Conservation (phyloP, 2,797 vertebrate species). For the Vultur gryphus region DNA sequence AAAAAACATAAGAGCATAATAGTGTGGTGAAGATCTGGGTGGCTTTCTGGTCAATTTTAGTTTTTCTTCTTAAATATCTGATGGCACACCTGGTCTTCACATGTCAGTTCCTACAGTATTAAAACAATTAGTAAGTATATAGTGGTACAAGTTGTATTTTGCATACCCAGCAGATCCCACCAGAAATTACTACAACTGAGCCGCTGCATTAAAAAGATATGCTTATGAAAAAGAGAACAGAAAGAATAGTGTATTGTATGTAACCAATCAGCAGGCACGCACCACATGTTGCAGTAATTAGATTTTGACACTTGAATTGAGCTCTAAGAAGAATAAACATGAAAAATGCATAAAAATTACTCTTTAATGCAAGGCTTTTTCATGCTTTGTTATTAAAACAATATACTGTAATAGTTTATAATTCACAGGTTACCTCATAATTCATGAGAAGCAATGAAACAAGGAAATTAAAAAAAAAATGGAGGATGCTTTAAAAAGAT, state of each 20-base stretch:
- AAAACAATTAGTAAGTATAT: constrained; percentile 27
- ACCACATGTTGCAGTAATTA: constrained; percentile 42
- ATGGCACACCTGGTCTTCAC: constrained; percentile 85
- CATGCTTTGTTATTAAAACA: constrained; percentile 50
- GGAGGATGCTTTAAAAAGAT: not conserved
- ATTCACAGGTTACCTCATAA: not conserved
- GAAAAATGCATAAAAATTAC: constrained; percentile 55
- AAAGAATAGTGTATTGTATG: not conserved
- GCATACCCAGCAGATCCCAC: not conserved
- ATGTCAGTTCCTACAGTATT: constrained; percentile 83
- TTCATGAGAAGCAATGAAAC: constrained; percentile 9
- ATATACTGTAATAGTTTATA: not conserved
- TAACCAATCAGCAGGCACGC: not conserved
- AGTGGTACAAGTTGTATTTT: not conserved
- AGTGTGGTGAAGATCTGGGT: not conserved
- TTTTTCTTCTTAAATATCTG: constrained; percentile 89
- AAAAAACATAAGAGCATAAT: not conserved
- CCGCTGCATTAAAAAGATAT: not conserved
- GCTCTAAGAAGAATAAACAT: constrained; percentile 57
- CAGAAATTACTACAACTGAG: not conserved
- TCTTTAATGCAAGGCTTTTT: constrained; percentile 12
- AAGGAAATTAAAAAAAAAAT: not conserved
- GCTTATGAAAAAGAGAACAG: not conserved
- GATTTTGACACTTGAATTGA: constrained; percentile 65
- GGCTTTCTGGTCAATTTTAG: not conserved